These are phyloP conservation scores for Poecilus cupreus DNA, from an alignment of 2,888 invertebrate species.

Conservation along the genomic window DNA sequence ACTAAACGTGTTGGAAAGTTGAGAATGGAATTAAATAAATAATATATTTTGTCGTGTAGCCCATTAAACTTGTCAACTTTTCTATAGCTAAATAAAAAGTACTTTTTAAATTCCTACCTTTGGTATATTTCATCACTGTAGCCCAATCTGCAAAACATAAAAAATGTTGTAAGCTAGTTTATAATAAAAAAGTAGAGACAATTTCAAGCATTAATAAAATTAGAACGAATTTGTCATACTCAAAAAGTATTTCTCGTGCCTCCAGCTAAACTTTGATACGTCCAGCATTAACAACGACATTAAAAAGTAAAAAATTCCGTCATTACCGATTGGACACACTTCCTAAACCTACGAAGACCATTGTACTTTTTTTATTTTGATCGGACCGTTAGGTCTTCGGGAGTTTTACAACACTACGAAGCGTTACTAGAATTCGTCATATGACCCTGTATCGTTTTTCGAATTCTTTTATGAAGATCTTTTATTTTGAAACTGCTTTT, in stretches of 20 bases:
- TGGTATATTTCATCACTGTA: neutral
- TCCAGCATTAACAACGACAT: slow-evolving; percentile 37
- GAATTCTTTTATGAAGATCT: neutral
- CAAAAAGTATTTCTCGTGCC: slow-evolving; percentile 3
- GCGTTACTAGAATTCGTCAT: slow-evolving; percentile 12
- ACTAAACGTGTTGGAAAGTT: neutral
- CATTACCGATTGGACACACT: slow-evolving; percentile 52
- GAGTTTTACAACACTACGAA: neutral
- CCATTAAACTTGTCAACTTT: too few species aligned
- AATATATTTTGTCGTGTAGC: neutral
- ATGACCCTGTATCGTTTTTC: slow-evolving; percentile 13
- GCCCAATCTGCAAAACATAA: neutral
- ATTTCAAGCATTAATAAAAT: slow-evolving; percentile 21
- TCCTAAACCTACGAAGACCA: slow-evolving; percentile 34
- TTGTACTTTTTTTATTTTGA: slow-evolving; percentile 38
- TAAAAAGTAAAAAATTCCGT: slow-evolving; percentile 30
- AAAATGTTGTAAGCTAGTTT: neutral
- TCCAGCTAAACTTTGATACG: neutral
- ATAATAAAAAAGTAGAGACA: slow-evolving; percentile 9
- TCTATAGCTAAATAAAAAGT: too few species aligned
- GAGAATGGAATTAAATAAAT: neutral
- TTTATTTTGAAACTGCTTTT: too few species aligned
- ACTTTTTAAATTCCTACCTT: too few species aligned
- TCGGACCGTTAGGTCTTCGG: slow-evolving; percentile 28
- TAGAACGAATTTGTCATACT: slow-evolving; percentile 28